Percentiles rank a stretch among this genome's conserved stretches.
Conservation (phyloP, 53 echinoderm and acorn worm genomes). For the Holothuria scabra region DNA sequence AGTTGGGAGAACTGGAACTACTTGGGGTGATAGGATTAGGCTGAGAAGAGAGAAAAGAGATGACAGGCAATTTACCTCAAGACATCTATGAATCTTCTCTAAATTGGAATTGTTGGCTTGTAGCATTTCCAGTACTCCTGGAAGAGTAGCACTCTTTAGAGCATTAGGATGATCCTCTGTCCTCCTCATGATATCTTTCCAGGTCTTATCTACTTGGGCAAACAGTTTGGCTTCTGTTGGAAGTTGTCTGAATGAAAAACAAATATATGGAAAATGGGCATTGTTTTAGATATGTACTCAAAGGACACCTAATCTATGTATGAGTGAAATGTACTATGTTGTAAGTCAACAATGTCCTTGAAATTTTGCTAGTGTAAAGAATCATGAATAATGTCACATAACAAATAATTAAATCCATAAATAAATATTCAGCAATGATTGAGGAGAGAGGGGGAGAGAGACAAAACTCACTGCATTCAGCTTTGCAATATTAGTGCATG, state of each 20-base stretch:
- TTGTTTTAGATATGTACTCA: not conserved
- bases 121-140: slow-evolving; percentile 94
- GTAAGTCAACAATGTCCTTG: too few relatives aligned
- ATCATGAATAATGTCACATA: too few relatives aligned
- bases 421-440: not conserved
- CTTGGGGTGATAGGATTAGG: too few relatives aligned
- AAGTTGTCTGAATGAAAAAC: slow-evolving; percentile 72
- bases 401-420: too few relatives aligned
- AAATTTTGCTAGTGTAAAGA: too few relatives aligned
- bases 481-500: too few relatives aligned
- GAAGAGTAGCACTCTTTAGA: slow-evolving; percentile 89
- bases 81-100: slow-evolving; percentile 95
- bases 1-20: too few relatives aligned
- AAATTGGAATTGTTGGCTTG: slow-evolving; percentile 98
- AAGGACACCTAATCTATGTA: too few relatives aligned
- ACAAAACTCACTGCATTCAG: too few relatives aligned
- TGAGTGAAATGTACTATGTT: too few relatives aligned
- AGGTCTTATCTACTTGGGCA: slow-evolving; percentile 90
- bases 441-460: not conserved
- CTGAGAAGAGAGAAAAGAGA: not conserved
- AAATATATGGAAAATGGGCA: not conserved
- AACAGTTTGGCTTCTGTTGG: slow-evolving; percentile 97
- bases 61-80: slow-evolving; percentile 69
- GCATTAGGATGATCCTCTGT: slow-evolving; percentile 99
- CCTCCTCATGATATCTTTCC: slow-evolving; percentile 98